A percentile compares a stretch with the other conserved stretches of the same genome.
These are phyloP conservation scores for Apodemus sylvaticus DNA, from an alignment of 2,113 vertebrate genomes.

Conservation along the genomic window DNA sequence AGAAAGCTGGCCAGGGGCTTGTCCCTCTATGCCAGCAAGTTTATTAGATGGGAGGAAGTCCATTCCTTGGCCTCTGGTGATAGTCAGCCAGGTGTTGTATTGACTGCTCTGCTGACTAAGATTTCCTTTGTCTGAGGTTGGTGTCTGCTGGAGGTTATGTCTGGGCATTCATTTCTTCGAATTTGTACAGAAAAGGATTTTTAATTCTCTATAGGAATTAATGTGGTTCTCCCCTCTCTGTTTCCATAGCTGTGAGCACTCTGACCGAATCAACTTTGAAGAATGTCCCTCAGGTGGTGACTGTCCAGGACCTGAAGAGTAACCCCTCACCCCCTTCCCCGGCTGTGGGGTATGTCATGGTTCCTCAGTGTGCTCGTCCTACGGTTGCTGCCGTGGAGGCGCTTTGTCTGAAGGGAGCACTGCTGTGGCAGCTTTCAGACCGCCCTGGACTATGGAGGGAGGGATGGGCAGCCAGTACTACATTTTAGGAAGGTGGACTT, in stretches of 20 bases:
- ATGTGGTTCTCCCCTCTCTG: neutral
- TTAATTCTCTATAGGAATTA: neutral
- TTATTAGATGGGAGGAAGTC: neutral
- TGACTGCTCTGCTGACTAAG: neutral
- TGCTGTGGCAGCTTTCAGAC: neutral
- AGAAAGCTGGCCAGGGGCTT: neutral
- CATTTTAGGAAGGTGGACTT: neutral
- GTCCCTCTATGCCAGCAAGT: neutral
- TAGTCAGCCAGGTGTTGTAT: neutral
- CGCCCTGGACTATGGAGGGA: rapidly evolving
- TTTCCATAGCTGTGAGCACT: conserved; percentile 82
- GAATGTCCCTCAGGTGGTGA: conserved; percentile 94
- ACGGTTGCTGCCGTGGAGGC: neutral
- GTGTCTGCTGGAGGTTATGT: neutral
- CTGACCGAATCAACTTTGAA: conserved; percentile 95
- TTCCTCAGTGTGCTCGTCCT: rapidly evolving
- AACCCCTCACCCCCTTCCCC: conserved; percentile 78
- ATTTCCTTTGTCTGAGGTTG: neutral
- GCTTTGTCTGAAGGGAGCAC: conserved; percentile 69
- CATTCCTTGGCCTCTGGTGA: neutral
- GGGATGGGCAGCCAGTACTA: neutral
- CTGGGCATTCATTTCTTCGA: neutral
- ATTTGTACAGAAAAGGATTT: no score
- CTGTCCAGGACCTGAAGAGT: conserved; percentile 92
- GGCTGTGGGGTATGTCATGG: conserved; percentile 86